Percentiles rank a stretch among this genome's conserved stretches.
Conservation (phyloP, 2,888 invertebrate species). For the Sisyra terminalis region DNA sequence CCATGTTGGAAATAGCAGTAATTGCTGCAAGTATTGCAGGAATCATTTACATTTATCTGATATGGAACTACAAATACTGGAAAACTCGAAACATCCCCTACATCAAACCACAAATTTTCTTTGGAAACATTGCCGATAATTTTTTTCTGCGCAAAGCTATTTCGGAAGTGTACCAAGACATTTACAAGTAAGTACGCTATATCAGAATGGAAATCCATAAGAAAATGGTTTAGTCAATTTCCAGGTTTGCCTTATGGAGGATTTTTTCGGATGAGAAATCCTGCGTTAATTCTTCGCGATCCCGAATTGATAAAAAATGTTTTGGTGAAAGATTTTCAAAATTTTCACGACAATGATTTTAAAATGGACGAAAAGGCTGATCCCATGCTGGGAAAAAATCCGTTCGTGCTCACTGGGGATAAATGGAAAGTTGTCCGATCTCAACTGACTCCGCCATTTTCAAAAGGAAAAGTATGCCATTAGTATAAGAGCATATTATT, state of each 20-base stretch:
- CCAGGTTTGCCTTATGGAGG: slow-evolving; percentile 19
- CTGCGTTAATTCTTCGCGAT: slow-evolving; percentile 18
- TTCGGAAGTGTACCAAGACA: slow-evolving; percentile 21
- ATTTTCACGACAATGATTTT: slow-evolving; percentile 16
- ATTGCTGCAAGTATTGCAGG: not conserved
- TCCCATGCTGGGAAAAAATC: slow-evolving; percentile 24
- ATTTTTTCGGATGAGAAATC: slow-evolving; percentile 17
- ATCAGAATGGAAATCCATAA: not conserved
- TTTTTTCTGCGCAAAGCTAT: slow-evolving; percentile 18
- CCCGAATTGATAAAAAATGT: slow-evolving; percentile 19
- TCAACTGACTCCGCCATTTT: slow-evolving; percentile 28
- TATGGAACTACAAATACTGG: slow-evolving; percentile 22
- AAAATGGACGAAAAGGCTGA: slow-evolving; percentile 23
- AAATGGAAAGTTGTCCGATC: slow-evolving; percentile 28
- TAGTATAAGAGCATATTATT: not conserved
- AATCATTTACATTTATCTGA: not conserved
- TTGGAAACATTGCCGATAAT: slow-evolving; percentile 23
- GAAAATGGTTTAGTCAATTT: slow-evolving; percentile 8
- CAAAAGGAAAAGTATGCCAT: slow-evolving; percentile 21
- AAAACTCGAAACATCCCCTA: slow-evolving; percentile 22
- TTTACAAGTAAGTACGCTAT: slow-evolving; percentile 22
- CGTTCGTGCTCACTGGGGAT: slow-evolving; percentile 24
- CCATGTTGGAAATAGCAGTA: not conserved
- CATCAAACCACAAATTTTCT: slow-evolving; percentile 20
- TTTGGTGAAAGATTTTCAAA: slow-evolving; percentile 20